phyloP scores from a whole-genome alignment of 2,113 vertebrate genomes.

The Cygnus buccinator region DNA sequence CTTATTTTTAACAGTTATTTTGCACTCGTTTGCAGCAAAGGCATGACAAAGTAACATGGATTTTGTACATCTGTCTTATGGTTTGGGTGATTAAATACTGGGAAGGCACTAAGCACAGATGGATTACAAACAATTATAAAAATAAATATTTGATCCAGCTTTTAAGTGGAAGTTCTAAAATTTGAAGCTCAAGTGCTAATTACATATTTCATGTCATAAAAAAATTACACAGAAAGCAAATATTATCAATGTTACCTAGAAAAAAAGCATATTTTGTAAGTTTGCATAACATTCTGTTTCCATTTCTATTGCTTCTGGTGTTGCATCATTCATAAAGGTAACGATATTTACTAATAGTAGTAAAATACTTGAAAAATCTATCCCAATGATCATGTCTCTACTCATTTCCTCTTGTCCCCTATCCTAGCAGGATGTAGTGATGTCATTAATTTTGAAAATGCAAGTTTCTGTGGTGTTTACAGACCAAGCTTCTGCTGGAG shows the following conservation, averaged over 20 bases:
- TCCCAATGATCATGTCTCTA: not conserved
- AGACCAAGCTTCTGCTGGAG: not conserved
- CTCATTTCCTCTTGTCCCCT: not conserved
- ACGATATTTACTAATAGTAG: not conserved
- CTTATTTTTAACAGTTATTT: constrained; percentile 50
- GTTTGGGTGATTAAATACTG: not conserved
- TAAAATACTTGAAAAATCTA: not conserved
- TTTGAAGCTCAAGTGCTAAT: not conserved
- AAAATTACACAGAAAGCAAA: not conserved
- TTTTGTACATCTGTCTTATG: not conserved
- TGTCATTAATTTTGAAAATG: not conserved
- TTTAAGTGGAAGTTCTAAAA: not conserved
- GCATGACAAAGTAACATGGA: not conserved
- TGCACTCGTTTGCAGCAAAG: constrained; percentile 21
- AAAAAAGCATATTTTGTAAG: not conserved
- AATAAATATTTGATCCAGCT: not conserved
- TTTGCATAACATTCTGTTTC: not conserved
- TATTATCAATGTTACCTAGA: not conserved
- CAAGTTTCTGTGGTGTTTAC: not conserved
- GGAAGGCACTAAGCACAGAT: not conserved
- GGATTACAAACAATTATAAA: not conserved
- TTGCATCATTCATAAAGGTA: not conserved
- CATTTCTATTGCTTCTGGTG: not conserved
- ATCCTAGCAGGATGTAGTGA: not conserved
- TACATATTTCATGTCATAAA: not conserved